Conservation (phyloP, 2,113 vertebrate species). For the Bungarus multicinctus region DNA sequence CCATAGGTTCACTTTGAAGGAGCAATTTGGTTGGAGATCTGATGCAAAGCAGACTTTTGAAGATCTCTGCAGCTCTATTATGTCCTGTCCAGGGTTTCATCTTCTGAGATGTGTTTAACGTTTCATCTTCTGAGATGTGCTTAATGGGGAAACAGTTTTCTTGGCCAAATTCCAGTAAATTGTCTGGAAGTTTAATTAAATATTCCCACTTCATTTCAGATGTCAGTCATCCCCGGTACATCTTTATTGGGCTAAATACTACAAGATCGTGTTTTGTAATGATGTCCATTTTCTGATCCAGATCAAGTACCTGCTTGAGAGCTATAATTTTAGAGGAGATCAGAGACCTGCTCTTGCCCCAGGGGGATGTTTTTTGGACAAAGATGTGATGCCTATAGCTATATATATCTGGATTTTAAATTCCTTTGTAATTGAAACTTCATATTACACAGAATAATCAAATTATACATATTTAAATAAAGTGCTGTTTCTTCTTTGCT, state of each 20-base stretch:
- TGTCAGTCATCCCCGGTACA: constrained; percentile 3
- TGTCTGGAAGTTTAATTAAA: background rate
- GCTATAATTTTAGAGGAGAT: constrained; percentile 30
- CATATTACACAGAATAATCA: background rate
- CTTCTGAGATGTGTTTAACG: no score
- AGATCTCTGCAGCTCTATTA: background rate
- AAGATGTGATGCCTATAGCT: constrained; percentile 9
- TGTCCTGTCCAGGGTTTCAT: background rate
- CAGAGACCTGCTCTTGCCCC: constrained; percentile 12
- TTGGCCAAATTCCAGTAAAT: background rate
- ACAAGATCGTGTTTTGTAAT: constrained; percentile 1
- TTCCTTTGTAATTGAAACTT: constrained; percentile 41
- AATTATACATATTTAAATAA: constrained; percentile 4
- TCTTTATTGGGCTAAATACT: background rate
- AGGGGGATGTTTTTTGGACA: background rate
- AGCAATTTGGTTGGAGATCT: no score
- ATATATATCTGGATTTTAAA: constrained; percentile 33
- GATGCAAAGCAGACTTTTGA: background rate
- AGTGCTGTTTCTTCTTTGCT: constrained; percentile 38
- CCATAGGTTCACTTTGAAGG: no score
- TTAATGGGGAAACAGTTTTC: background rate
- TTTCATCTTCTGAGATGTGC: background rate
- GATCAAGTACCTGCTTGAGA: constrained; percentile 38
- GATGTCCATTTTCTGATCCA: constrained; percentile 16
- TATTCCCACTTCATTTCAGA: background rate